Base-by-base conservation (phyloP, 2,888 invertebrate species). In the Drosophila algonquin region DNA sequence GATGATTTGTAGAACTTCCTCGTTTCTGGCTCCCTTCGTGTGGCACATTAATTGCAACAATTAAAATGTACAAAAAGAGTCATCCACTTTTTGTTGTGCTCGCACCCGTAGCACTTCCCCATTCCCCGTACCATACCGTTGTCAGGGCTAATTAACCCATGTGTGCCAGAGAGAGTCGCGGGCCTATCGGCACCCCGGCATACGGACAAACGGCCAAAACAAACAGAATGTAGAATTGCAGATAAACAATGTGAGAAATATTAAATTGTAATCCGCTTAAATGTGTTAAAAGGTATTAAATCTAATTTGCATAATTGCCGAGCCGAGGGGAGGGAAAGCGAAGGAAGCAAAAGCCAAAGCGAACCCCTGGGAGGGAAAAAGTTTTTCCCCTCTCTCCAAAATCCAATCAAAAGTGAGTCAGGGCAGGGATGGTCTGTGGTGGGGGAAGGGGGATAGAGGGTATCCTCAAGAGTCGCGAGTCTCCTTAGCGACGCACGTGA, bases 241-340 rank as follows among this genome's bases (percentile, higher is more conserved):
- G 69, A 77, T 74, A 87, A 81, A 87, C 87, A 87, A 75, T 67
- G 65, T 56, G 68, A 67, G 45, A 87, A 87, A 89, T 89, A 87
- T 87, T 87, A 85, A 87, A 90, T 90, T 91, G 91, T 90, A 90
- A 90, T 90, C 90, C 90, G 90, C 90, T 90, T 90, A 90, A 90
- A 90, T 90, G 86, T 85, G 83, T 81, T 75, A 55, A 89, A 91
- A 90, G 82, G 90, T 79, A 90, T 90, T 91, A 90, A 74, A 84
- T 77, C 81, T 80, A 86, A 91, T 90, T 90, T 90, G 80, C 90
- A 90, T 91, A 91, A 90, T 91, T 91, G 90, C 72, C 73, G 67
- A 63, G 44, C 68, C 45, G 44, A 30, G 44, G 60, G 75, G 71
- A 73, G 68, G 76, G 73, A 73, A 71, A 58, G 68, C 50, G 44